Evolutionary conservation across 2,113 vertebrate genomes (phyloP).

Genomic region (Coptodon rendalli): DNA sequence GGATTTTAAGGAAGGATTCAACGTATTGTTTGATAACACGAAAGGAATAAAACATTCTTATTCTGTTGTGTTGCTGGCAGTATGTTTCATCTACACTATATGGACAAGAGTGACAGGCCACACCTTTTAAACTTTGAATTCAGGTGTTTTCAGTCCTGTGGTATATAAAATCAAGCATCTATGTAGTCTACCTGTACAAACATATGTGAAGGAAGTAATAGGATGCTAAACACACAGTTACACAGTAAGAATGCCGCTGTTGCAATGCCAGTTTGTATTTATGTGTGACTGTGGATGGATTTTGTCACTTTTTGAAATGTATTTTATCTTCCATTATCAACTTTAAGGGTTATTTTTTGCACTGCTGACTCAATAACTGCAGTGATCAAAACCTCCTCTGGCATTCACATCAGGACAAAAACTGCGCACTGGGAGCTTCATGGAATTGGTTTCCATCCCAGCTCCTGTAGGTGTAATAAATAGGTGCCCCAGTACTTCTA

Average conservation of each 20-base stretch:
- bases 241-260: not conserved
- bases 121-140: not conserved
- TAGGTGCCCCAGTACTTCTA: not conserved
- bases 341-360: not conserved
- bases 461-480: not conserved
- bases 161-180: not conserved
- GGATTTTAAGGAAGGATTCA: not conserved
- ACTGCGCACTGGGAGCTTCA: not conserved
- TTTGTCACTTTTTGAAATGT: not conserved
- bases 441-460: not conserved
- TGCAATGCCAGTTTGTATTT: not conserved
- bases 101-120: not conserved
- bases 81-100: not conserved
- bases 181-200: not conserved
- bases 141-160: not conserved
- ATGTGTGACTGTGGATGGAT: not conserved
- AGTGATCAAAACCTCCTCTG: not conserved
- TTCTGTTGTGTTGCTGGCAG: constrained; percentile 13
- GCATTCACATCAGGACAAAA: not conserved
- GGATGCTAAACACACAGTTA: not conserved
- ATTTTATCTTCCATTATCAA: not conserved
- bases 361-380: not conserved
- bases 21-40: not conserved
- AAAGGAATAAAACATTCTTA: not conserved
- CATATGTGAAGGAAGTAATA: not conserved